Evolutionary conservation across 1,140 invertebrate species (phyloP).

Genomic region (Euura lappo): DNA sequence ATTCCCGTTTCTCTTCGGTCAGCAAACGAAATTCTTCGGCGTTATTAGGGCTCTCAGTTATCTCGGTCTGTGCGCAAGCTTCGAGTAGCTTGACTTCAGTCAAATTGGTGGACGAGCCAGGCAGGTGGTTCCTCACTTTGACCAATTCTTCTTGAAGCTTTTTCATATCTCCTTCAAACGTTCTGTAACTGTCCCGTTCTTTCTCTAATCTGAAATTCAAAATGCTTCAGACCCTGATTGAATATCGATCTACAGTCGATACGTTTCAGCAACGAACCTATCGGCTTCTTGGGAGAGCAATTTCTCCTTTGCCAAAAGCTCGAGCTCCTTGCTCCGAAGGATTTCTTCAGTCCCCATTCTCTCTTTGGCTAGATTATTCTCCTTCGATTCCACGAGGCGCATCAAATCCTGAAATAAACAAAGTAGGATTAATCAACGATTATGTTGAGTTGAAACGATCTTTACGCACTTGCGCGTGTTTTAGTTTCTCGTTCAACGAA

Average conservation of each 20-base stretch:
- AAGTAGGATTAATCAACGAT: conserved; percentile 15
- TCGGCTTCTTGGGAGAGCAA: conserved; percentile 46
- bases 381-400: conserved; percentile 40
- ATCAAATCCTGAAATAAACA: conserved; percentile 40
- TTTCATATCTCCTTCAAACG: conserved; percentile 48
- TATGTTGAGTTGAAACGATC: background rate
- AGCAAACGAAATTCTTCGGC: conserved; percentile 33
- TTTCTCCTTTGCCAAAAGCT: conserved; percentile 49
- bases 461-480: conserved; percentile 45
- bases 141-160: conserved; percentile 48
- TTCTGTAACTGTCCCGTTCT: conserved; percentile 41
- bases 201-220: conserved; percentile 45
- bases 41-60: conserved; percentile 27
- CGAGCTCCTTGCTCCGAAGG: conserved; percentile 45
- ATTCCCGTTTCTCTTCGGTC: conserved; percentile 45
- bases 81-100: conserved; percentile 28
- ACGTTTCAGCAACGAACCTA: conserved; percentile 34
- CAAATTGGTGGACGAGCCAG: conserved; percentile 13
- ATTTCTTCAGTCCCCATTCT: conserved; percentile 35
- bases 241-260: background rate
- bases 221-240: conserved; percentile 18
- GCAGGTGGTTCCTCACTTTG: conserved; percentile 40
- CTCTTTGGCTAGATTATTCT: conserved; percentile 41
- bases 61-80: conserved; percentile 49
- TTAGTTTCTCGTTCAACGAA: conserved; percentile 47